Evolutionary conservation across 2,888 invertebrate species (phyloP).

Genomic region (Bimastos eiseni): DNA sequence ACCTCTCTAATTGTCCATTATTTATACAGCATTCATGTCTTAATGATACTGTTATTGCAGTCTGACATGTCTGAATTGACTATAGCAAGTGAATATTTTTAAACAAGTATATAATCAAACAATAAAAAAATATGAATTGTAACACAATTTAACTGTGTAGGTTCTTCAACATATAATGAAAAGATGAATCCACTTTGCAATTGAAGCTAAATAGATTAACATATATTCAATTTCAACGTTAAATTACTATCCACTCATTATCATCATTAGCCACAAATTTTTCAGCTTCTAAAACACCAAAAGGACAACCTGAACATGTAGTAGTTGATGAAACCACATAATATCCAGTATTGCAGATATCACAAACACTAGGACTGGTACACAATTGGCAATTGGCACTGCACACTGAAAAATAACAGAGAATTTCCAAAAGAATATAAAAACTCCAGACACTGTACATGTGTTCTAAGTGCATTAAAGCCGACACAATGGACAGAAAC

Average conservation of each 20-base stretch:
- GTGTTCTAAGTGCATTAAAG: background rate
- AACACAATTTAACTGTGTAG: background rate
- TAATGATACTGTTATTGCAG: too few relatives aligned
- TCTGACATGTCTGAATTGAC: too few relatives aligned
- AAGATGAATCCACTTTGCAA: background rate
- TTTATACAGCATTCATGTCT: too few relatives aligned
- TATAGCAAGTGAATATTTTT: background rate
- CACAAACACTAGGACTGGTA: background rate
- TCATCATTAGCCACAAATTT: background rate
- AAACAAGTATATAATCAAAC: background rate
- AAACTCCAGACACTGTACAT: background rate
- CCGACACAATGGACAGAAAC: background rate
- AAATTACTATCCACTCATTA: background rate
- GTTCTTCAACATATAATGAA: background rate
- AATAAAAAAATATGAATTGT: background rate
- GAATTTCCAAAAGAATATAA: background rate
- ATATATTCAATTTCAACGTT: background rate
- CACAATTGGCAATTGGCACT: background rate
- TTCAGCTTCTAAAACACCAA: background rate
- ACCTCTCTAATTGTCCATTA: too few relatives aligned
- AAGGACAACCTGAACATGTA: background rate
- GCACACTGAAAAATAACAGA: conserved; percentile 23
- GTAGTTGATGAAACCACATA: background rate
- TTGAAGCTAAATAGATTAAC: background rate
- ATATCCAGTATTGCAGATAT: background rate